A percentile compares a stretch with the other conserved stretches of the same genome.
phyloP scores from a whole-genome alignment of 2,113 vertebrate species.

The Seriola aureovittata region DNA sequence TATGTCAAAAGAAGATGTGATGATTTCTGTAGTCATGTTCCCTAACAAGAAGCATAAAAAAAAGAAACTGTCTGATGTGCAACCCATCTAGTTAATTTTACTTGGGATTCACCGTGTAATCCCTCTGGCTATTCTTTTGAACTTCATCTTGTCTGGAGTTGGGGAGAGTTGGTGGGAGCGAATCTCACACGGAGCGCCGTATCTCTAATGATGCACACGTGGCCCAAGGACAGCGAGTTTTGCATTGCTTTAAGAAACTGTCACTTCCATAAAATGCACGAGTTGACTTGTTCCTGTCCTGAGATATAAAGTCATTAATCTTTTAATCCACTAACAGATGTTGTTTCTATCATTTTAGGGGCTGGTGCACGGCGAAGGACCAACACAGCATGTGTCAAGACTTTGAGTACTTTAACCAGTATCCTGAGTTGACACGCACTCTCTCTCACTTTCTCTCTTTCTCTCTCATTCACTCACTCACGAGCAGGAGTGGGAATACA shows the following conservation, averaged over 20 bases:
- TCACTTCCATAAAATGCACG: constrained; percentile 53
- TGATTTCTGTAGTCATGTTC: constrained; percentile 12
- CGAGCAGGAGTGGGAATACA: constrained; percentile 18
- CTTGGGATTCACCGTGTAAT: constrained; percentile 34
- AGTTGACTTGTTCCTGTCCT: constrained; percentile 42
- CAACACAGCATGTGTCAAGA: constrained; percentile 4
- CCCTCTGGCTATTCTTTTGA: constrained; percentile 60
- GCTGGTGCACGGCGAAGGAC: not conserved
- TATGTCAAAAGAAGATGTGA: not conserved
- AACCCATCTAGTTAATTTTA: constrained; percentile 48
- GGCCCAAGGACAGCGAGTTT: constrained; percentile 53
- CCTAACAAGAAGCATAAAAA: constrained; percentile 21
- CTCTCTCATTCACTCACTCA: not conserved
- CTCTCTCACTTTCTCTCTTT: too few relatives aligned
- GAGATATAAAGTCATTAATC: constrained; percentile 46
- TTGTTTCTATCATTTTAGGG: constrained; percentile 26
- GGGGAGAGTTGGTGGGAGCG: constrained; percentile 38
- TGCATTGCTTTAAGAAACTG: constrained; percentile 62
- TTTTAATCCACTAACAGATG: constrained; percentile 41
- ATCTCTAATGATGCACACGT: constrained; percentile 72
- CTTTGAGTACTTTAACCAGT: constrained; percentile 30
- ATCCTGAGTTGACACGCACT: constrained; percentile 26
- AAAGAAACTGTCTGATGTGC: constrained; percentile 32
- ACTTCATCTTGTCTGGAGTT: constrained; percentile 54
- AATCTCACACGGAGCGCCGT: constrained; percentile 36